phyloP scores from a whole-genome alignment of 2,797 vertebrate genomes.

The Lateolabrax maculatus region DNA sequence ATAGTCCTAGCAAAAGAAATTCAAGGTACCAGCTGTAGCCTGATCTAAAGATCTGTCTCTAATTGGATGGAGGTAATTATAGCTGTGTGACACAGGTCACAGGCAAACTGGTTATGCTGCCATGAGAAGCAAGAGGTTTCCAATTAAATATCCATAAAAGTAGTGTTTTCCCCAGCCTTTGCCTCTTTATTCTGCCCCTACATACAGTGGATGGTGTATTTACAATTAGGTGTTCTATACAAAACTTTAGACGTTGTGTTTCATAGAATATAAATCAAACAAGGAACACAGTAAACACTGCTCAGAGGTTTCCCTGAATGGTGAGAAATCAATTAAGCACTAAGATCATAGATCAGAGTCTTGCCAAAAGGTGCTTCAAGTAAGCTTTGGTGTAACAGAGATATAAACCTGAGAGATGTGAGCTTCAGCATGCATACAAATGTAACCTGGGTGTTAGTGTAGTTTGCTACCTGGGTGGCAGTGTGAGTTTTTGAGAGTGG shows the following conservation, averaged over 20 bases:
- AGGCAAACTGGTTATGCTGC: constrained; percentile 61
- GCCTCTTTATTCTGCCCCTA: constrained; percentile 16
- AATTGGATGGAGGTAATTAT: constrained; percentile 75
- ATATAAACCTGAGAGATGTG: constrained; percentile 31
- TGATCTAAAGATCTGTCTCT: constrained; percentile 62
- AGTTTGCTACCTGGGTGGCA: too few relatives aligned
- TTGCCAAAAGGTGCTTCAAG: constrained; percentile 41
- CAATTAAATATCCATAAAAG: constrained; percentile 66
- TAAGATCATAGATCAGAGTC: constrained; percentile 35
- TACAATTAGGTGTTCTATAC: constrained; percentile 22
- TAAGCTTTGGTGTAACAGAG: constrained; percentile 47
- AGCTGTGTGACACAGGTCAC: constrained; percentile 63
- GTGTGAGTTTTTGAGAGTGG: constrained; percentile 22
- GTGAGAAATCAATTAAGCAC: constrained; percentile 38
- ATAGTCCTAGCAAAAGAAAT: constrained; percentile 42
- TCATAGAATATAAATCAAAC: constrained; percentile 9
- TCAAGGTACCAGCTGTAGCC: constrained; percentile 38
- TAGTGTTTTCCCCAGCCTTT: constrained; percentile 37
- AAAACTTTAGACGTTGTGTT: constrained; percentile 9
- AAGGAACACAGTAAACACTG: constrained; percentile 10
- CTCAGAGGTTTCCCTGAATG: constrained; percentile 24
- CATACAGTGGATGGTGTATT: constrained; percentile 19
- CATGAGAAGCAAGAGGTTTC: constrained; percentile 56
- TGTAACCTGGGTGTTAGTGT: constrained; percentile 26
- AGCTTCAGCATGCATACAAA: constrained; percentile 51